phyloP scores from a whole-genome alignment of 2,888 invertebrate genomes.

The Ypsolopha sequella region DNA sequence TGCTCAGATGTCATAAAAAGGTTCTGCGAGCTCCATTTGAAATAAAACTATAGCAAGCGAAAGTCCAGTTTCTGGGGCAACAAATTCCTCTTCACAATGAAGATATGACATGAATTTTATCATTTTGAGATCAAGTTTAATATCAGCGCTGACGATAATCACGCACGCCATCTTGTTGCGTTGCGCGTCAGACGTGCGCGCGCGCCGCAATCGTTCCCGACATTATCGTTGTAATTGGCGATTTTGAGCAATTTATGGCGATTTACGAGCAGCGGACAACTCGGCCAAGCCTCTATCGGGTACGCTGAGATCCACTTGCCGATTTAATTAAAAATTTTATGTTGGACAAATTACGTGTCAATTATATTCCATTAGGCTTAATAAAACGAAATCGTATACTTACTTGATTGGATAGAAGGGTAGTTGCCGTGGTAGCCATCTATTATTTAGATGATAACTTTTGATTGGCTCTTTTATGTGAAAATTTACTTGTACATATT shows the following conservation, averaged over 20 bases:
- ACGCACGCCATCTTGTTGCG: slow-evolving; percentile 1
- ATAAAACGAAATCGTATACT: slow-evolving; percentile 21
- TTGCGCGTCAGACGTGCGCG: slow-evolving; percentile 17
- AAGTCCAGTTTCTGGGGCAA: too few species aligned
- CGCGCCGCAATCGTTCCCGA: slow-evolving; percentile 28
- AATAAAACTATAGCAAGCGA: too few species aligned
- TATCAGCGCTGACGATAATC: background rate
- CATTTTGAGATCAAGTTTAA: background rate
- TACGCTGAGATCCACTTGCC: slow-evolving; percentile 39
- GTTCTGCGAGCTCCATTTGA: too few species aligned
- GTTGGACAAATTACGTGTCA: slow-evolving; percentile 55
- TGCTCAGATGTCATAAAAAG: too few species aligned
- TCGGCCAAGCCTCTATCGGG: slow-evolving; percentile 35
- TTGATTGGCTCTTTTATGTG: too few species aligned
- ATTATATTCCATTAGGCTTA: slow-evolving; percentile 53
- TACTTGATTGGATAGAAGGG: slow-evolving; percentile 3
- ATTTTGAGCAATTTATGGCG: slow-evolving; percentile 67
- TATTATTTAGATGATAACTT: too few species aligned
- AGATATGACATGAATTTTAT: background rate
- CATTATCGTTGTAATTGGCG: slow-evolving; percentile 62
- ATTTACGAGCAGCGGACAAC: slow-evolving; percentile 66
- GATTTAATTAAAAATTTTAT: slow-evolving; percentile 60
- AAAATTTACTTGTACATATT: too few species aligned
- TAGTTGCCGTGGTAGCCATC: too few species aligned
- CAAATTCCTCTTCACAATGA: too few species aligned